These are phyloP conservation scores for Syrmaticus mikado DNA, from an alignment of 2,113 vertebrate species.

Conservation along the genomic window DNA sequence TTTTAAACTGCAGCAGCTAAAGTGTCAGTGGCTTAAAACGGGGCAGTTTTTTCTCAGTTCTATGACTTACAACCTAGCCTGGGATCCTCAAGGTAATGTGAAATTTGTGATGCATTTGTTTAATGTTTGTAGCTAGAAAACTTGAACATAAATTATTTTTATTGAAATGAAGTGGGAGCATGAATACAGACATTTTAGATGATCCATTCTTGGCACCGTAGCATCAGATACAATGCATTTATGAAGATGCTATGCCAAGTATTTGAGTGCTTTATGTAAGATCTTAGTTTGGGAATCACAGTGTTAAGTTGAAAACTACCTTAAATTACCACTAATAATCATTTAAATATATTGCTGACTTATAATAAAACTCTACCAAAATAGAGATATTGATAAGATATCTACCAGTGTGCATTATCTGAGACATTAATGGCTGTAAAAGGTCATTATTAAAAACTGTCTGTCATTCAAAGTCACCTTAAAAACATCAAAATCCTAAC, in stretches of 20 bases:
- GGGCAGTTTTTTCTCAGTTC: conserved; percentile 97
- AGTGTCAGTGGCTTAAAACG: conserved; percentile 98
- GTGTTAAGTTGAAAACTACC: background rate
- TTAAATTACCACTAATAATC: background rate
- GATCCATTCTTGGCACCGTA: background rate
- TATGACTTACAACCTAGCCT: conserved; percentile 96
- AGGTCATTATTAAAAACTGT: background rate
- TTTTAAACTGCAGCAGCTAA: conserved; percentile 85
- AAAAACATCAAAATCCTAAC: background rate
- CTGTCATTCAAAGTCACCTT: background rate
- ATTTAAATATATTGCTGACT: background rate
- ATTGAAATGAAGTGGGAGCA: background rate
- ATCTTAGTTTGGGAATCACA: background rate
- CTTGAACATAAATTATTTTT: background rate
- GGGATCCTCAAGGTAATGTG: conserved; percentile 97
- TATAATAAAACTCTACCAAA: background rate
- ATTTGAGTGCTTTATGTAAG: background rate
- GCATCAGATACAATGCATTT: background rate
- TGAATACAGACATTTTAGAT: background rate
- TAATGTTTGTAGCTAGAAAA: background rate
- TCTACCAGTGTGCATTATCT: background rate
- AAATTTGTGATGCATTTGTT: conserved; percentile 25
- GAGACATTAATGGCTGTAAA: background rate
- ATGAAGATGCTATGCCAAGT: background rate
- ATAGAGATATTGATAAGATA: background rate